These are phyloP conservation scores for Drosophila oshimai DNA, from an alignment of 1,140 invertebrate genomes.

Conservation along the genomic window DNA sequence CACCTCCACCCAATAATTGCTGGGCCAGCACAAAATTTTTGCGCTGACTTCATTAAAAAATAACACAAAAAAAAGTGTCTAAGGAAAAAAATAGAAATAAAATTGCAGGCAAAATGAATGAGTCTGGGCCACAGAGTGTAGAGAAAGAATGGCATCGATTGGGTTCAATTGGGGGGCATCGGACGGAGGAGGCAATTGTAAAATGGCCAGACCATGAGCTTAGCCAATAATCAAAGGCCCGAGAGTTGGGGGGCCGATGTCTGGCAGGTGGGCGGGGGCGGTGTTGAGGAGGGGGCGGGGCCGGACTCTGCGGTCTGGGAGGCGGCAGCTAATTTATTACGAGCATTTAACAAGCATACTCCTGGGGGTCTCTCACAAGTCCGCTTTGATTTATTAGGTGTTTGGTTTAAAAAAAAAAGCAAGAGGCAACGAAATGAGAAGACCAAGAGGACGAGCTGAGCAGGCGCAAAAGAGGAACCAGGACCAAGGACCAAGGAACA, in stretches of 20 bases:
- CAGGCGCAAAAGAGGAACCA: background rate
- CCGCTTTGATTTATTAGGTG: constrained; percentile 79
- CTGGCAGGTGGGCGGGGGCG: constrained; percentile 8
- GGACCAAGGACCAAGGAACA: background rate
- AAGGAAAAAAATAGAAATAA: constrained; percentile 9
- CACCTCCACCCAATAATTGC: constrained; percentile 24
- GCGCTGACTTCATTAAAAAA: constrained; percentile 73
- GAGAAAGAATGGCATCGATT: constrained; percentile 57
- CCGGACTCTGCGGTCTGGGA: constrained; percentile 21
- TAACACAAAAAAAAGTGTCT: constrained; percentile 3
- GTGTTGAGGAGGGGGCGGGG: background rate
- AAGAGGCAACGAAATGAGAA: constrained; percentile 22
- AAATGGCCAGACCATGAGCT: constrained; percentile 66
- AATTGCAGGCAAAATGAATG: constrained; percentile 71
- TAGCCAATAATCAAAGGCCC: constrained; percentile 65
- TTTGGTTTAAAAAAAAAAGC: constrained; percentile 60
- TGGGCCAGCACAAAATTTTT: constrained; percentile 62
- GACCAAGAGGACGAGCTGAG: background rate
- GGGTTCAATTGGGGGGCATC: constrained; percentile 52
- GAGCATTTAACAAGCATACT: constrained; percentile 79
- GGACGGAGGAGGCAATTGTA: constrained; percentile 51
- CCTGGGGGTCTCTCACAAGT: constrained; percentile 62
- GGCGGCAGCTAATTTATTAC: constrained; percentile 76
- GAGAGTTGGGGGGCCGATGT: background rate
- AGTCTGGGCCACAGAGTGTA: constrained; percentile 50